phyloP scores from a whole-genome alignment of 2,113 vertebrate genomes.

The Anhinga rufa region DNA sequence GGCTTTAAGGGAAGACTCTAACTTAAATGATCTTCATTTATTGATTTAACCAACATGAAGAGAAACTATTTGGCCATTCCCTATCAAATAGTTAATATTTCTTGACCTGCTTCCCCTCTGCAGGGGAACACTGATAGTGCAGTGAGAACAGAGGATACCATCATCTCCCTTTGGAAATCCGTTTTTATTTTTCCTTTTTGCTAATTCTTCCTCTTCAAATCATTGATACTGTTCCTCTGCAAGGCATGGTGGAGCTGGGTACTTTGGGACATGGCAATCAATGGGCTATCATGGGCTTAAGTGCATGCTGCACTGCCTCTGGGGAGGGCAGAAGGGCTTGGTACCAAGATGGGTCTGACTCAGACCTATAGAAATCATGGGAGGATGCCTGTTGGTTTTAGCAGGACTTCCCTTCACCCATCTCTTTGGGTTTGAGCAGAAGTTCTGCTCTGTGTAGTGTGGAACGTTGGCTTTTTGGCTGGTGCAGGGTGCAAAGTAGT shows the following conservation, averaged over 20 bases:
- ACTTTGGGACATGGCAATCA: background rate
- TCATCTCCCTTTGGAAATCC: background rate
- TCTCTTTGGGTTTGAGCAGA: background rate
- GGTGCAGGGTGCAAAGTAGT: background rate
- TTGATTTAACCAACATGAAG: background rate
- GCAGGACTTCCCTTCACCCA: background rate
- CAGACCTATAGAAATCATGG: background rate
- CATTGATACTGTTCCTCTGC: background rate
- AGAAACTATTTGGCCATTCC: background rate
- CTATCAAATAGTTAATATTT: background rate
- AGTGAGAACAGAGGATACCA: background rate
- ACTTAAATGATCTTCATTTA: background rate
- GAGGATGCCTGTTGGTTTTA: background rate
- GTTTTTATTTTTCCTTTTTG: background rate
- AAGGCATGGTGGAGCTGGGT: background rate
- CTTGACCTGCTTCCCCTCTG: background rate
- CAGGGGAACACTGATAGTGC: too few species aligned
- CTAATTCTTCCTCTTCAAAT: background rate
- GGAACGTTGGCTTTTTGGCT: background rate
- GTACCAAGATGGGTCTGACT: background rate
- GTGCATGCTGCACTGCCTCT: background rate
- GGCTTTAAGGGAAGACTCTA: background rate
- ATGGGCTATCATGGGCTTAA: rapidly evolving
- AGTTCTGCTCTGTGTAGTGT: background rate
- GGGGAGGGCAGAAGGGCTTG: background rate